phyloP scores from a whole-genome alignment of 2,888 invertebrate genomes.

The Mycalesis mineus region DNA sequence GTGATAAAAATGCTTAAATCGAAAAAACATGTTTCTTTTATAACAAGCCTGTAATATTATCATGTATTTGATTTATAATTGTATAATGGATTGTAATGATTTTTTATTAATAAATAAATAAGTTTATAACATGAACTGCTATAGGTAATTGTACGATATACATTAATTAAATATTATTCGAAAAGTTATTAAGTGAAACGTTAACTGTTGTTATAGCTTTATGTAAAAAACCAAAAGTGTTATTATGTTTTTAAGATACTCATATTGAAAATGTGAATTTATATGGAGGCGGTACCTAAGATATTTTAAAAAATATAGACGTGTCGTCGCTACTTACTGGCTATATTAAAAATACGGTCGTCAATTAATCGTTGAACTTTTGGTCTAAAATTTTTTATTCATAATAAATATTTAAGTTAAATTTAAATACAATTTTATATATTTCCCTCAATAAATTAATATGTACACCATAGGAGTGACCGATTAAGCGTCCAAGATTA shows the following conservation, averaged over 20 bases:
- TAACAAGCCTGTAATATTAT: slow-evolving; percentile 48
- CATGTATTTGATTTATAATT: slow-evolving; percentile 18
- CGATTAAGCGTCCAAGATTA: no score
- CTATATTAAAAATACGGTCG: background rate
- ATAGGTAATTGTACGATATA: slow-evolving; percentile 47
- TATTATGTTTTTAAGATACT: slow-evolving; percentile 68
- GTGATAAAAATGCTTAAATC: slow-evolving; percentile 57
- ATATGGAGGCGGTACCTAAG: slow-evolving; percentile 15
- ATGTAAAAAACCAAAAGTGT: slow-evolving; percentile 74
- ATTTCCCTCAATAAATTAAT: no score
- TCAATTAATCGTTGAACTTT: no score
- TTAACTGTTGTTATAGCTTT: slow-evolving; percentile 76
- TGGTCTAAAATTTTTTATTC: no score
- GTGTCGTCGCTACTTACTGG: background rate
- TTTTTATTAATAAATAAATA: slow-evolving; percentile 15
- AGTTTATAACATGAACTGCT: slow-evolving; percentile 15
- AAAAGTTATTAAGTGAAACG: slow-evolving; percentile 57
- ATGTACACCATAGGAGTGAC: no score
- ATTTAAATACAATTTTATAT: no score
- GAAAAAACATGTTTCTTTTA: slow-evolving; percentile 50
- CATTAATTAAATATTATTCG: slow-evolving; percentile 47
- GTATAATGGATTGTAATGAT: slow-evolving; percentile 30
- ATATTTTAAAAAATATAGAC: background rate
- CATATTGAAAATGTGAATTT: slow-evolving; percentile 27
- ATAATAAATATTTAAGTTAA: no score